Evolutionary conservation across 2,888 invertebrate genomes (phyloP).

Genomic region (Monochamus alternatus): DNA sequence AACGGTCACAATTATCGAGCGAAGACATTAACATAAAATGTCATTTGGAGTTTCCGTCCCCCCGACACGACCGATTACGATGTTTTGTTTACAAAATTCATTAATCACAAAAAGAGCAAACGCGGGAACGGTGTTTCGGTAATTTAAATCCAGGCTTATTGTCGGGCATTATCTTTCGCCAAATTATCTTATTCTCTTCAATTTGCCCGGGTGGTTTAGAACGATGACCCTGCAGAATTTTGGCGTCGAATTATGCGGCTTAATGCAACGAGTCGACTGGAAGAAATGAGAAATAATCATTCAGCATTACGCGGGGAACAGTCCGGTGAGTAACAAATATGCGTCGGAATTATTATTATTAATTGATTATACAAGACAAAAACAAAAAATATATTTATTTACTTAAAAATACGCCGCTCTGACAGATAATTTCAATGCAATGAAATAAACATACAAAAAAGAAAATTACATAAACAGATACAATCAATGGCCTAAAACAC

Average conservation of each 20-base stretch:
- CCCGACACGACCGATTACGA: not conserved
- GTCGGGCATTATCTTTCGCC: not conserved
- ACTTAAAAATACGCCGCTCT: too few relatives aligned
- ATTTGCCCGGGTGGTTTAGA: slow-evolving; percentile 22
- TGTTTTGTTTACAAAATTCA: slow-evolving; percentile 3
- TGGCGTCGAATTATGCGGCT: slow-evolving; percentile 3
- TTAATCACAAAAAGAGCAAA: slow-evolving; percentile 2
- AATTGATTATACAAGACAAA: too few relatives aligned
- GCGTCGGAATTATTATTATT: too few relatives aligned
- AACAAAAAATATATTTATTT: too few relatives aligned
- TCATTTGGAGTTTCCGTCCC: slow-evolving; percentile 3
- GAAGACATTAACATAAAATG: slow-evolving; percentile 6
- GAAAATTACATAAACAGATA: too few relatives aligned
- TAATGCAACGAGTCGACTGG: slow-evolving; percentile 4
- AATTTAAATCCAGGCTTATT: slow-evolving; percentile 12
- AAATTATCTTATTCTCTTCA: slow-evolving; percentile 33
- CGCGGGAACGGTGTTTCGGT: not conserved
- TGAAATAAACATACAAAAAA: too few relatives aligned
- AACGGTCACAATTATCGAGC: slow-evolving; percentile 1
- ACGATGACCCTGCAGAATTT: slow-evolving; percentile 28
- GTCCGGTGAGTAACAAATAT: not conserved
- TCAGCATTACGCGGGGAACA: not conserved
- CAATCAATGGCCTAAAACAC: too few relatives aligned
- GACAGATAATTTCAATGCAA: too few relatives aligned
- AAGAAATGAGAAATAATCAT: not conserved